These are phyloP conservation scores for Bothrops jararaca DNA, from an alignment of 2,113 vertebrate genomes.

Conservation along the genomic window DNA sequence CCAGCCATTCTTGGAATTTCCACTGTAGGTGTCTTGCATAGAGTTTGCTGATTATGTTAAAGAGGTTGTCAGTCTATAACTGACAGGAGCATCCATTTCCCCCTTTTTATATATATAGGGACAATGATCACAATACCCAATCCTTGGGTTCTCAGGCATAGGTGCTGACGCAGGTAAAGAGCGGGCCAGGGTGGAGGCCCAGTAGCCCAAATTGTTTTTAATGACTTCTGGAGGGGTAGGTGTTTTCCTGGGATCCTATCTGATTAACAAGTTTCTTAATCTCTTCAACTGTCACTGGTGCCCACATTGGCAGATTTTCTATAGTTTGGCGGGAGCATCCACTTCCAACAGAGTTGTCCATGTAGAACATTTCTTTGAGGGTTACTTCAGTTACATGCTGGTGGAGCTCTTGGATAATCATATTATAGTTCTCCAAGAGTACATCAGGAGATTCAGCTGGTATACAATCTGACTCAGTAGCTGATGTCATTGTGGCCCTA, in stretches of 20 bases:
- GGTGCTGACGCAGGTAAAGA: not conserved
- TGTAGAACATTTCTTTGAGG: not conserved
- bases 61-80: not conserved
- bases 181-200: not conserved
- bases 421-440: not conserved
- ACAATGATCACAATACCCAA: not conserved
- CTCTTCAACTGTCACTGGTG: not conserved
- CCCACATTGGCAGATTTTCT: not conserved
- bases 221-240: not conserved
- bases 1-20: not conserved
- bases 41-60: not conserved
- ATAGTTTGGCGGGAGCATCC: not conserved
- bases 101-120: not conserved
- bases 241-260: not conserved
- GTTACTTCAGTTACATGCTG: not conserved
- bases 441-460: not conserved
- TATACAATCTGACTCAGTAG: not conserved
- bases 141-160: not conserved
- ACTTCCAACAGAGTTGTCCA: not conserved
- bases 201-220: not conserved
- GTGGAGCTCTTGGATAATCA: not conserved
- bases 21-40: not conserved
- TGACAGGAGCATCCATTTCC: not conserved
- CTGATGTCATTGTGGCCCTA: not conserved
- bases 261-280: not conserved